Conservation (phyloP, 37 sponge, comb jelly and placozoan species). For the Agelas oroides region DNA sequence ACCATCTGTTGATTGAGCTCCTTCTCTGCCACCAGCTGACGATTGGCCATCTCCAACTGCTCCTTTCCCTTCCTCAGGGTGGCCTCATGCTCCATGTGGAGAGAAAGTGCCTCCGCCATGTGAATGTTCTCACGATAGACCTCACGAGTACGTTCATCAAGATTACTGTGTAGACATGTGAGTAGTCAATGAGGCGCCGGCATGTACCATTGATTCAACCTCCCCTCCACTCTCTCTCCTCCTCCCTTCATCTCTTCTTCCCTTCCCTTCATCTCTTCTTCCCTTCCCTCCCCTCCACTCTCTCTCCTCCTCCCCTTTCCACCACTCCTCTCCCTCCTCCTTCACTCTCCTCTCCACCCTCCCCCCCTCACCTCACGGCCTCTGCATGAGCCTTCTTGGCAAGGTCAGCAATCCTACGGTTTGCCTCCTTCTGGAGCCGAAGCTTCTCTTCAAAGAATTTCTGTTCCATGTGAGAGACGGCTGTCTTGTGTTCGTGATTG, state of each 20-base stretch:
- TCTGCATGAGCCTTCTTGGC: conserved; percentile 91
- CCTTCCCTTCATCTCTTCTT: not conserved
- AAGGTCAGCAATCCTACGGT: conserved; percentile 85
- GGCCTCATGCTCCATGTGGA: conserved; percentile 84
- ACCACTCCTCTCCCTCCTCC: no score
- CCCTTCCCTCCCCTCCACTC: not conserved
- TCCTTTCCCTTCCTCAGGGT: conserved; percentile 61
- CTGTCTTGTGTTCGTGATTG: conserved; percentile 57
- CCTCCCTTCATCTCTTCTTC: no score
- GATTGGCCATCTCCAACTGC: conserved; percentile 52
- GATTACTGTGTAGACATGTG: conserved; percentile 46
- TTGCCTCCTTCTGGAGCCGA: conserved; percentile 91
- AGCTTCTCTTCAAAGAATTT: conserved; percentile 89
- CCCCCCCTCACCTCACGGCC: conserved; percentile 71
- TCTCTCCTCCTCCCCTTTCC: not conserved
- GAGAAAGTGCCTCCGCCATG: conserved; percentile 82
- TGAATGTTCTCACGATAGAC: conserved; percentile 90
- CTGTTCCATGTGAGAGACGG: conserved; percentile 70
- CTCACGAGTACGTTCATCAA: conserved; percentile 81
- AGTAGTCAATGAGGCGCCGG: not conserved
- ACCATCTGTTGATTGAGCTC: conserved; percentile 63
- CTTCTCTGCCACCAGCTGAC: conserved; percentile 37
- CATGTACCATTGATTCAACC: no score
- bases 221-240: no score
- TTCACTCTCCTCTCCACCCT: no score